Conservation (phyloP, 2,797 vertebrate genomes). For the Tragelaphus eurycerus region DNA sequence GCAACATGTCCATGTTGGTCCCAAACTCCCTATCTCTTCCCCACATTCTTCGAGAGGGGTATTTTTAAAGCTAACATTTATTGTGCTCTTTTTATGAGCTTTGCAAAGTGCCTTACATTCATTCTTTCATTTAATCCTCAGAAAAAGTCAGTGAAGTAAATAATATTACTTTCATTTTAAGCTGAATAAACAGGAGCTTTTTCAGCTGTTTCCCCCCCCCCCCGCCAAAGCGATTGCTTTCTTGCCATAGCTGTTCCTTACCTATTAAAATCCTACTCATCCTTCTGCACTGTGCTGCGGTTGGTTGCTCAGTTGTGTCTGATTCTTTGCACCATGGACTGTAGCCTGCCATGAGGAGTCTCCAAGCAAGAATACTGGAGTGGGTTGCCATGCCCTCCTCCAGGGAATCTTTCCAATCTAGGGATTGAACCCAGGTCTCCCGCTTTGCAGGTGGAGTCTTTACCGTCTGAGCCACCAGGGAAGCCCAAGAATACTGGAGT, state of each 20-base stretch:
- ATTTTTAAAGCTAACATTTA: constrained; percentile 15
- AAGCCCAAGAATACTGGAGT: background rate
- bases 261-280: constrained; percentile 19
- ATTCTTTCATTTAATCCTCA: constrained; percentile 28
- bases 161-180: background rate
- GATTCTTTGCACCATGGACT: background rate
- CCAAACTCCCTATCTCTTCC: background rate
- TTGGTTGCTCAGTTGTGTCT: background rate
- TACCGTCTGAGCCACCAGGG: background rate
- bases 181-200: constrained; percentile 2
- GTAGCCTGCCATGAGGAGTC: background rate
- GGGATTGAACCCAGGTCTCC: background rate
- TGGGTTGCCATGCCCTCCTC: background rate
- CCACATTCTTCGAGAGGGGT: background rate
- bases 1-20: background rate
- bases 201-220: background rate
- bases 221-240: background rate
- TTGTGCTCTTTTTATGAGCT: background rate
- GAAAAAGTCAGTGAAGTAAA: constrained; percentile 29
- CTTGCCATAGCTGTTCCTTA: background rate
- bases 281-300: background rate
- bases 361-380: background rate
- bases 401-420: background rate
- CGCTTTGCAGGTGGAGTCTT: background rate
- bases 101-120: constrained; percentile 9